Evolutionary conservation across 2,113 vertebrate genomes (phyloP).

Genomic region (Ctenomys sociabilis): DNA sequence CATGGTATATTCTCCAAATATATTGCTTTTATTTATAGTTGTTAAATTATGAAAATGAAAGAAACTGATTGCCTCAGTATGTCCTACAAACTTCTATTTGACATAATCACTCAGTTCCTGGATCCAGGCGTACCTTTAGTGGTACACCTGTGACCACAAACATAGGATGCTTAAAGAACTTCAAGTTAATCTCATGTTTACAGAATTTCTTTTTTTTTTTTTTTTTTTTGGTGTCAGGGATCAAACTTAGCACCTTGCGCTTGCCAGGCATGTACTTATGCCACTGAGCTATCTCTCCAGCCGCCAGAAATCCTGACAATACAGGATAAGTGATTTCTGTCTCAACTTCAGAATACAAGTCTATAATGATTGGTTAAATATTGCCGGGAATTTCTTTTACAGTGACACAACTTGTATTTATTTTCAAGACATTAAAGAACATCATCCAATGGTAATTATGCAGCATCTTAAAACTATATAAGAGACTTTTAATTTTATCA

Average conservation of each 20-base stretch:
- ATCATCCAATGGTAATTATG: neutral
- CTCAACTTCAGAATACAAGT: neutral
- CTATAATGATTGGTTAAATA: neutral
- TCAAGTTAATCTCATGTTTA: neutral
- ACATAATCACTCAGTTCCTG: neutral
- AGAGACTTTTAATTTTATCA: constrained; percentile 19
- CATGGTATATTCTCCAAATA: constrained; percentile 23
- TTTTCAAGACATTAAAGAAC: neutral
- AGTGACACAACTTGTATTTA: neutral
- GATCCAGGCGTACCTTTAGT: neutral
- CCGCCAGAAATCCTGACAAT: neutral
- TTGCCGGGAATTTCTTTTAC: constrained; percentile 21
- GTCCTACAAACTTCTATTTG: constrained; percentile 49
- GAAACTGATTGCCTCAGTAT: neutral
- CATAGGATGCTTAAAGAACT: neutral
- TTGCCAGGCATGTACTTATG: no score
- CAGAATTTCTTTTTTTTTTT: no score
- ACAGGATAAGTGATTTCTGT: neutral
- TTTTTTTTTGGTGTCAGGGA: no score
- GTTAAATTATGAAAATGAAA: neutral
- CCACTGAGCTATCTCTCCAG: no score
- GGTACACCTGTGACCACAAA: neutral
- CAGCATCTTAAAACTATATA: neutral
- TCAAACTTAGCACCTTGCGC: no score
- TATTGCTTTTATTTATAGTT: constrained; percentile 23